Evolutionary conservation across 2,113 vertebrate genomes (phyloP).

Genomic region (Chaetura pelagica): DNA sequence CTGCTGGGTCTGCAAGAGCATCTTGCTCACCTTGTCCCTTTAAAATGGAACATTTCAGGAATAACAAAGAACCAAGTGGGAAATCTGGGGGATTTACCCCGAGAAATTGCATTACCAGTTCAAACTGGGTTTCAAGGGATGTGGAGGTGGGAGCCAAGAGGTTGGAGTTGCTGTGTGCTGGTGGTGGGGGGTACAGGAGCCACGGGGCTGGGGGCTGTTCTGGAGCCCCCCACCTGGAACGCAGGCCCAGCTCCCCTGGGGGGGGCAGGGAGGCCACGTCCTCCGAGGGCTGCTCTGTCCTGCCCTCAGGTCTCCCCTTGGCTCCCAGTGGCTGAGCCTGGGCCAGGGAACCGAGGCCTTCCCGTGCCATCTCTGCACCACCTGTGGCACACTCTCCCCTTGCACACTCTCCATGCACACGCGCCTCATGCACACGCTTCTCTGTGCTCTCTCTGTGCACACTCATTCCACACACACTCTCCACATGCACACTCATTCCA

Average conservation of each 20-base stretch:
- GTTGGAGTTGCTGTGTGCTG: fast-evolving
- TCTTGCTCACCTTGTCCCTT: neutral
- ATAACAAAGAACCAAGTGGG: neutral
- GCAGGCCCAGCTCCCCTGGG: neutral
- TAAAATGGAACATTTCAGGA: neutral
- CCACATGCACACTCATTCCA: no score
- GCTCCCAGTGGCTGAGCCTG: no score
- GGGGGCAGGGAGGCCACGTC: neutral
- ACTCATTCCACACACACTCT: no score
- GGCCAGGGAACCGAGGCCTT: no score
- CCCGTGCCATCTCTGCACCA: no score
- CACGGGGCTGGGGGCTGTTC: no score
- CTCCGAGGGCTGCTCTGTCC: no score
- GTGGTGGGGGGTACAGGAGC: fast-evolving
- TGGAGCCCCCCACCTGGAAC: neutral
- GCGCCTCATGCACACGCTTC: no score
- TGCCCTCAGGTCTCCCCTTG: no score
- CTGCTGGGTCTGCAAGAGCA: fast-evolving
- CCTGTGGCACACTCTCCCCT: no score
- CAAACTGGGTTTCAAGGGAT: neutral
- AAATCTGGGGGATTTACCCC: fast-evolving
- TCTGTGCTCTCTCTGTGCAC: no score
- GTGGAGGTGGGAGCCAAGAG: neutral
- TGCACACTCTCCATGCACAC: no score
- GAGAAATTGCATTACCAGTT: fast-evolving